Evolutionary conservation across 2,888 invertebrate species (phyloP).

Genomic region (Oeneis ivallda): DNA sequence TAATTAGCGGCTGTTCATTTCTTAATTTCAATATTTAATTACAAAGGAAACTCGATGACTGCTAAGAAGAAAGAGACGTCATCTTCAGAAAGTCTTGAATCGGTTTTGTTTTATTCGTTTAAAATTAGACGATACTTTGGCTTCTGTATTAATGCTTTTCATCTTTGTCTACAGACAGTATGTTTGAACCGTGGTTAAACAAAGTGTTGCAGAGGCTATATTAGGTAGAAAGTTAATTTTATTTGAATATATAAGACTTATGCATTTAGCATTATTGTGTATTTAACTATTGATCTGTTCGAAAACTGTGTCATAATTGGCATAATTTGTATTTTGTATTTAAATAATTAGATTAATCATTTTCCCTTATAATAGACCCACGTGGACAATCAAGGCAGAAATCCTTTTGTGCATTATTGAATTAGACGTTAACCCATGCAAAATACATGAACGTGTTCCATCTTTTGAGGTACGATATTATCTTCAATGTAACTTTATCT

Average conservation of each 20-base stretch:
- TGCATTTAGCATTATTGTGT: no score
- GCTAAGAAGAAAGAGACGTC: conserved; percentile 76
- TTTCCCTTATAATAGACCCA: background rate
- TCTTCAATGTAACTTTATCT: conserved; percentile 66
- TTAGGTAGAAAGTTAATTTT: background rate
- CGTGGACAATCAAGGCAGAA: conserved; percentile 20
- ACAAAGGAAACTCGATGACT: conserved; percentile 82
- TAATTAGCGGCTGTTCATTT: conserved; percentile 83
- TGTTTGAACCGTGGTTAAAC: background rate
- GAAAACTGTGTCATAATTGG: no score
- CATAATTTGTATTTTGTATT: no score
- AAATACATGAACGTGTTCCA: conserved; percentile 34
- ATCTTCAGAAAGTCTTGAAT: conserved; percentile 75
- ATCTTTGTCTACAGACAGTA: conserved; percentile 28
- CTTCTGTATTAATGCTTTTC: conserved; percentile 53
- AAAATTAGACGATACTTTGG: conserved; percentile 60
- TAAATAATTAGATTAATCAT: background rate
- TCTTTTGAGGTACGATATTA: conserved; percentile 40
- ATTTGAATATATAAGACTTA: no score
- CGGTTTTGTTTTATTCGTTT: conserved; percentile 72
- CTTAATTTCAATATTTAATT: conserved; percentile 84
- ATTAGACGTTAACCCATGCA: conserved; percentile 23
- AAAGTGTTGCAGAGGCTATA: background rate
- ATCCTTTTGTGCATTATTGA: conserved; percentile 37
- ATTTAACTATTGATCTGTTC: no score